Evolutionary conservation across 1,140 invertebrate genomes (phyloP), one percentile per base, ranked within the genome.

Genomic region (Rhynchophorus ferrugineus): DNA sequence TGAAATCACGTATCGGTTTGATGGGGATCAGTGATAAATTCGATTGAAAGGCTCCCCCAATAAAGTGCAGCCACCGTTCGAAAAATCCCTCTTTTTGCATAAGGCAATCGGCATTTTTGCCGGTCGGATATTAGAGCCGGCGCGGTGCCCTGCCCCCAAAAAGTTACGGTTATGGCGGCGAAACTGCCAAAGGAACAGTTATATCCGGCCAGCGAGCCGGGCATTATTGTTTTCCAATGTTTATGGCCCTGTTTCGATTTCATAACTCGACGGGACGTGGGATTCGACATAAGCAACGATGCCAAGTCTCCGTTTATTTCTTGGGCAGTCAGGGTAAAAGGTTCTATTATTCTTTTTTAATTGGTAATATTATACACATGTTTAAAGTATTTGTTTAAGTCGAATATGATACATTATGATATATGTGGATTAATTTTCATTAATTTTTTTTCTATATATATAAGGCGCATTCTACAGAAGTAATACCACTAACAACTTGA

Each of bases 211-310:
- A 20, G 43, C 42, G 44, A 42, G 24, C 24, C 29, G 60, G 60
- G 63, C 71, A 69, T 72, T 72, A 71, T 72, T 71, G 71, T 72
- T 72, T 72, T 66, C 62, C 70, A 65, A 72, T 72, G 69, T 72
- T 72, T 72, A 72, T 69, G 69, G 62, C 61, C 61, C 65, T 64
- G 69, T 69, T 72, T 71, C 70, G 66, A 72, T 72, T 72, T 71
- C 70, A 71, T 71, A 72, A 71, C 67, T 69, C 62, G 63, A 56
- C 59, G 44, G 56, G 56, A 58, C 59, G 51, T 52, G 55, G 61
- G 54, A 42, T 29, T 21, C 14, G 9, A 24, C n/a, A 20, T 18
- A 19, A 16, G 21, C 36, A 6, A 16, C 18, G 20, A 1, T 35
- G 20, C 47, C 35, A 44, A 21, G 13, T 44, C 20, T 44, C n/a